Base-by-base conservation (phyloP, 2,797 vertebrate species). In the Ambastaia sidthimunki region DNA sequence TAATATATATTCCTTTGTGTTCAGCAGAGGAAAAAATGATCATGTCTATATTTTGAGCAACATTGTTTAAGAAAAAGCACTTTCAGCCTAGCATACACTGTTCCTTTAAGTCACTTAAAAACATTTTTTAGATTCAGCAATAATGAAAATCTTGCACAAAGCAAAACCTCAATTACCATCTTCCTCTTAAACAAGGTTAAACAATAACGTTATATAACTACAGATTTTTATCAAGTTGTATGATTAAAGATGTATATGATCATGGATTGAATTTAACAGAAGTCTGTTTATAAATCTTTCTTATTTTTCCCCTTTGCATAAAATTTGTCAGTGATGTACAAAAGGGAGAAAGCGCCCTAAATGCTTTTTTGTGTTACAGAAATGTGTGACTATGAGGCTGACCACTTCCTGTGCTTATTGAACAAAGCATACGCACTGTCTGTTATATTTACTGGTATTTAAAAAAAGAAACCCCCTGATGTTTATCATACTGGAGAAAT, bases 401-500 rank as follows among this genome's bases (percentile, higher is more conserved):
- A 80, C 80, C 78, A 80, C 84, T 85, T 86, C 83, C 85, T 86
- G 80, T 82, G 54, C 73, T 71, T 71, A 71, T 76, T 68, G 63
- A 86, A 76, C 34, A 21, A 28, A 68, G 69, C 25, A 52, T 63
- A 44, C 62, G 23, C 18, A 70, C 44, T 74, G n/a, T 48, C 9
- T 23, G 21, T 74, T 25, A 79, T 63, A 67, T 37, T 80, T 52
- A 86, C 85, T 78, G 81, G 71, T 75, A 83, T 80, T 16, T 78
- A 54, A 78, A 68, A 69, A 65, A 44, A 63, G 21, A 55, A 34
- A 59, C 55, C 28, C 11, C 23, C 41, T 80, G 65, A 60, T 74
- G 2, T 37, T 25, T 25, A 31, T 62, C 7, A 62, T 28, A 41
- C n/a, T 48, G 6, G 19, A 52, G 65, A 21, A n/a, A 44, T 16